phyloP scores from a whole-genome alignment of 2,888 invertebrate genomes.

The Ditylenchus weischeri region DNA sequence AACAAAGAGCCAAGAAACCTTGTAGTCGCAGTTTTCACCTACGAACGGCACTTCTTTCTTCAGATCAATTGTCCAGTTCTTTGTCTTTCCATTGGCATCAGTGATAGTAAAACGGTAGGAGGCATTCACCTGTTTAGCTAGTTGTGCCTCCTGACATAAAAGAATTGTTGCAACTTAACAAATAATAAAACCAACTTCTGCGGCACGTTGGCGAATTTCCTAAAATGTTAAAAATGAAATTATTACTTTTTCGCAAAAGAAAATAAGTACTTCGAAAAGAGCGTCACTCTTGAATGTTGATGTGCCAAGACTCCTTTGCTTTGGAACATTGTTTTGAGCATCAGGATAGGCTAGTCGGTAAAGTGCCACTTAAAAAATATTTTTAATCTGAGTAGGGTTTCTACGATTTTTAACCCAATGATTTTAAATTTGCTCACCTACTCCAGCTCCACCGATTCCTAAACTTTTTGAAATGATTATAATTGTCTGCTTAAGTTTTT shows the following conservation, averaged over 20 bases:
- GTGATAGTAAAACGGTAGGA: slow-evolving; percentile 85
- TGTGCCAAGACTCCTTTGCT: not conserved
- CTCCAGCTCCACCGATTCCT: slow-evolving; percentile 5
- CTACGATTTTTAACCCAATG: too few relatives aligned
- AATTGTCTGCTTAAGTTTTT: too few relatives aligned
- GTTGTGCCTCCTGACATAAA: slow-evolving; percentile 61
- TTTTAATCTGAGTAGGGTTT: too few relatives aligned
- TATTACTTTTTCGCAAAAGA: not conserved
- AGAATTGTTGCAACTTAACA: slow-evolving; percentile 4
- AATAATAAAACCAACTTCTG: slow-evolving; percentile 7
- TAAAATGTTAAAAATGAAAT: not conserved
- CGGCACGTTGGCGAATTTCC: slow-evolving; percentile 67
- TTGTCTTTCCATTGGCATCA: slow-evolving; percentile 69
- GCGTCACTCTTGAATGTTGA: slow-evolving; percentile 73
- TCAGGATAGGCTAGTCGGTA: slow-evolving; percentile 1
- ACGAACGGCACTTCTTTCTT: slow-evolving; percentile 65
- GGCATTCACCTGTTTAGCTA: slow-evolving; percentile 77
- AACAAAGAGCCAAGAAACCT: not conserved
- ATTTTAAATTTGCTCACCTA: not conserved
- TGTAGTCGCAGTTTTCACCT: slow-evolving; percentile 21
- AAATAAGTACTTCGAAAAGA: slow-evolving; percentile 67
- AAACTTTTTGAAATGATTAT: not conserved
- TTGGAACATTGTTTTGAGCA: too few relatives aligned
- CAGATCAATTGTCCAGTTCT: slow-evolving; percentile 87
- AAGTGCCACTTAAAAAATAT: not conserved